phyloP scores from a whole-genome alignment of 1,140 invertebrate genomes.

The Heliothis virescens region DNA sequence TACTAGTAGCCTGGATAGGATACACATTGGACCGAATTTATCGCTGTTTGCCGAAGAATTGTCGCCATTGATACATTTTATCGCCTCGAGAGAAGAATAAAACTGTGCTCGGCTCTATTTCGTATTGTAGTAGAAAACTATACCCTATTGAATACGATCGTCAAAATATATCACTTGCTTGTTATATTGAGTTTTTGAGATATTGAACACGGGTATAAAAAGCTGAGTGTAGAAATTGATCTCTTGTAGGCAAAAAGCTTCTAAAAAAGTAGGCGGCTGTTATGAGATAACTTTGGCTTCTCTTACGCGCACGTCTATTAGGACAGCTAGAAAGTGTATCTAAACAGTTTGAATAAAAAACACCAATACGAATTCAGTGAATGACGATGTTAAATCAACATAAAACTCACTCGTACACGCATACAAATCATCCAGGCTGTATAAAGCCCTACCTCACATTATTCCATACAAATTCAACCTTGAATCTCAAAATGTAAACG shows the following conservation, averaged over 20 bases:
- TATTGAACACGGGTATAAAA: too few species aligned
- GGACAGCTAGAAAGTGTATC: too few species aligned
- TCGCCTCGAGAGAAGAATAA: slow-evolving; percentile 49
- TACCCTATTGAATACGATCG: slow-evolving; percentile 24
- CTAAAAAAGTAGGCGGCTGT: too few species aligned
- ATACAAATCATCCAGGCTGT: slow-evolving; percentile 3
- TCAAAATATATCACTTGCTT: background rate
- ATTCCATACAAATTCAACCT: slow-evolving; percentile 33
- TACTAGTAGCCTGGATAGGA: slow-evolving; percentile 16
- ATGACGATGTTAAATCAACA: background rate
- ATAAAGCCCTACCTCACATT: slow-evolving; percentile 8
- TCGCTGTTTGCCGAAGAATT: slow-evolving; percentile 44
- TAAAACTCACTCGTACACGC: slow-evolving; percentile 1
- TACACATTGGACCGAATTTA: slow-evolving; percentile 39
- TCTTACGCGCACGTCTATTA: too few species aligned
- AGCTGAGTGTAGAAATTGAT: background rate
- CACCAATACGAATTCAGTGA: background rate
- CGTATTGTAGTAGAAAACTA: slow-evolving; percentile 1
- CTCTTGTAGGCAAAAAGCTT: too few species aligned
- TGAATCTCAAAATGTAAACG: slow-evolving; percentile 25
- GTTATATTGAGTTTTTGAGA: background rate
- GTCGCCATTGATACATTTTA: slow-evolving; percentile 58
- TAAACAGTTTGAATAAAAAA: slow-evolving; percentile 8
- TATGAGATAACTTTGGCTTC: too few species aligned
- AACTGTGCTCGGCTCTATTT: slow-evolving; percentile 37